Conservation (phyloP, 2,113 vertebrate genomes). For the Coregonus clupeaformis region DNA sequence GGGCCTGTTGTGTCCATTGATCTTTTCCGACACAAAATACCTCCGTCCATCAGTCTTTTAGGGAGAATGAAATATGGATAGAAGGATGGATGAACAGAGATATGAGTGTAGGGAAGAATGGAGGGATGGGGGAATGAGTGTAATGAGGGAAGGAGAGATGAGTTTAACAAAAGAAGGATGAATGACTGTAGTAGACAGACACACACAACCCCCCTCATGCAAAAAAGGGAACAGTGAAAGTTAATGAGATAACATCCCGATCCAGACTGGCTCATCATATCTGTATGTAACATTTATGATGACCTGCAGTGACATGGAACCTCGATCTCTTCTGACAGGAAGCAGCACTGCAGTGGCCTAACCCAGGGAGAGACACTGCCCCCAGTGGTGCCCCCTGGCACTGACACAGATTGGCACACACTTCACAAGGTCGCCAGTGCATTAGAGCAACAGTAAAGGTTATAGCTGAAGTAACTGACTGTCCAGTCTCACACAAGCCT, state of each 20-base stretch:
- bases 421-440: slow-evolving; percentile 60
- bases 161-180: neutral
- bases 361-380: slow-evolving; percentile 53
- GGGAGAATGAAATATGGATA: slow-evolving; percentile 8
- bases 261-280: slow-evolving; percentile 45
- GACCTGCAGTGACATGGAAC: slow-evolving; percentile 54
- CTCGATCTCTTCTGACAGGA: slow-evolving; percentile 66
- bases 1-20: slow-evolving; percentile 9
- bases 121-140: neutral
- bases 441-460: slow-evolving; percentile 54
- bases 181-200: neutral
- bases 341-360: slow-evolving; percentile 48
- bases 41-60: slow-evolving; percentile 31
- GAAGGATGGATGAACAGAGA: neutral
- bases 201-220: neutral
- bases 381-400: slow-evolving; percentile 27
- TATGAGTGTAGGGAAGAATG: neutral
- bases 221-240: slow-evolving; percentile 17
- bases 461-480: slow-evolving; percentile 47
- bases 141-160: neutral
- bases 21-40: slow-evolving; percentile 34
- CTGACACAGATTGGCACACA: slow-evolving; percentile 47
- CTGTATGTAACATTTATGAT: slow-evolving; percentile 64
- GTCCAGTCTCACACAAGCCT: slow-evolving; percentile 41
- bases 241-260: slow-evolving; percentile 47